Conservation (phyloP, 2,797 vertebrate species). For the Peromyscus attwateri region DNA sequence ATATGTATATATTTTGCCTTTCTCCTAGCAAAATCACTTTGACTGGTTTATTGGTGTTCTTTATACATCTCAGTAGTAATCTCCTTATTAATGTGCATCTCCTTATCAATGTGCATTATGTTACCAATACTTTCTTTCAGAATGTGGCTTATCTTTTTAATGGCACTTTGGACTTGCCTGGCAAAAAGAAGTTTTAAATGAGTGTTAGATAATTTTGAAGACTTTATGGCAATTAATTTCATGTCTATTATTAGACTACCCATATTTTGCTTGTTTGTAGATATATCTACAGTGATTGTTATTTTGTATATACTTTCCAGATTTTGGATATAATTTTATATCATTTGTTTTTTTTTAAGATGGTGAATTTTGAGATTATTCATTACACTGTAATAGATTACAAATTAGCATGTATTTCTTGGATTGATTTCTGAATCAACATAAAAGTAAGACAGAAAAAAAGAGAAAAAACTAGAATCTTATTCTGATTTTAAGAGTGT, state of each 20-base stretch:
- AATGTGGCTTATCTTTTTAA: not conserved
- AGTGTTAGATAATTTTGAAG: not conserved
- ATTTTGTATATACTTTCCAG: slow-evolving; percentile 17
- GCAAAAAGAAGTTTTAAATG: not conserved
- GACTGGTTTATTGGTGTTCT: not conserved
- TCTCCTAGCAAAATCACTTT: not conserved
- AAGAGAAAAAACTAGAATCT: slow-evolving; percentile 29
- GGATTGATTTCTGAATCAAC: slow-evolving; percentile 17
- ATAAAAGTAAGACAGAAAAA: slow-evolving; percentile 24
- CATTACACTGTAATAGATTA: slow-evolving; percentile 50
- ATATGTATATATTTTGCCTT: not conserved
- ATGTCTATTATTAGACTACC: not conserved
- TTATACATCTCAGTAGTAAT: not conserved
- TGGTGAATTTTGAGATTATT: slow-evolving; percentile 28
- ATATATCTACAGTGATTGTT: not conserved
- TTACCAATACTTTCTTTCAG: not conserved
- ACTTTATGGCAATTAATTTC: not conserved
- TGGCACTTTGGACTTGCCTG: not conserved
- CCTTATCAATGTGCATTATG: not conserved
- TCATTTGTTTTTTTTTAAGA: slow-evolving; percentile 50
- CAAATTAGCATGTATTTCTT: slow-evolving; percentile 10
- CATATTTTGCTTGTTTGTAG: not conserved
- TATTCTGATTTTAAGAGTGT: not conserved
- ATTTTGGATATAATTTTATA: not conserved
- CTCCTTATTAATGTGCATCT: not conserved